Percentiles rank a stretch among this genome's conserved stretches.
Conservation (phyloP, 2,888 invertebrate species). For the Sthenelais limicola region DNA sequence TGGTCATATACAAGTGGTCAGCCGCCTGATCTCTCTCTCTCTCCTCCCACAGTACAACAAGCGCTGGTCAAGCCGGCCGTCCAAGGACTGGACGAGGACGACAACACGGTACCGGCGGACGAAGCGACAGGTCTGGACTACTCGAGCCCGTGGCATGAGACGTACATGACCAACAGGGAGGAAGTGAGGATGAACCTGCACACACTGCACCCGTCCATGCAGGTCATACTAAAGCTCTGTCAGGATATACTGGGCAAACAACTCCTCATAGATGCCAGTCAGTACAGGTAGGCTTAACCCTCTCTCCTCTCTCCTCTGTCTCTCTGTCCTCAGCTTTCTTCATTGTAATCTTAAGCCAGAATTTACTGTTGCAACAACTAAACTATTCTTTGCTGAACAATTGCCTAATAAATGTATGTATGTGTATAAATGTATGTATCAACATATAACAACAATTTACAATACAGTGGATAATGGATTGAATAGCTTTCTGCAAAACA, state of each 20-base stretch:
- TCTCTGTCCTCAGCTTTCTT: no score
- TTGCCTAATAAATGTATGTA: no score
- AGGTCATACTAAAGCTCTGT: conserved; percentile 68
- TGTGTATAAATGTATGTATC: no score
- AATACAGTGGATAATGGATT: no score
- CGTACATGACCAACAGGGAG: conserved; percentile 60
- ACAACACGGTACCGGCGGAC: conserved; percentile 65
- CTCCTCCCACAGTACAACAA: conserved; percentile 68
- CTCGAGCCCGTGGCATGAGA: conserved; percentile 71
- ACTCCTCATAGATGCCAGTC: conserved; percentile 62
- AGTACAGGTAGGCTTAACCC: conserved; percentile 58
- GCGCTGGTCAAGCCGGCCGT: conserved; percentile 69
- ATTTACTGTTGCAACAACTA: no score
- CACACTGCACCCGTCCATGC: conserved; percentile 71
- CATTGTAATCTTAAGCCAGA: no score
- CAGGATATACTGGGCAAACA: conserved; percentile 67
- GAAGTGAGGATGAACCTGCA: conserved; percentile 65
- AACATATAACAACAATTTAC: no score
- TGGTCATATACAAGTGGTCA: no score
- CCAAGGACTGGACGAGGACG: conserved; percentile 69
- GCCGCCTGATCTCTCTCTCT: no score
- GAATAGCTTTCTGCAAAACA: no score
- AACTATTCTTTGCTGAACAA: no score
- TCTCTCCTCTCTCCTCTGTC: no score
- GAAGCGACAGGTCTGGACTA: conserved; percentile 71